phyloP scores from a whole-genome alignment of 2,888 invertebrate species.

The Carabus problematicus region DNA sequence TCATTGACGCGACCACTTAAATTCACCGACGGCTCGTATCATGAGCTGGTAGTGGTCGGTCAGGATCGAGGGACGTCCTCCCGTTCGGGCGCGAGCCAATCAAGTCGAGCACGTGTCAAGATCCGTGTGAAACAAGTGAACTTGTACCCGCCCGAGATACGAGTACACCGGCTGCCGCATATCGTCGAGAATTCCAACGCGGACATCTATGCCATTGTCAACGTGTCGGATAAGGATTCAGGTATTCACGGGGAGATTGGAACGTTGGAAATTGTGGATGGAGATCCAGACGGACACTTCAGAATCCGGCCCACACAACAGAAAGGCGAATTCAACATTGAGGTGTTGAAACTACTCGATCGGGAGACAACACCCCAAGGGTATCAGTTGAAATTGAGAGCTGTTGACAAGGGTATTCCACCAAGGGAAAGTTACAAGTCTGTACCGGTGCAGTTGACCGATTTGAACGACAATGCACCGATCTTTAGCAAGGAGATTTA shows the following conservation, averaged over 20 bases:
- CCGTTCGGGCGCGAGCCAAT: conserved; percentile 61
- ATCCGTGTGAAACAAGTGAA: conserved; percentile 85
- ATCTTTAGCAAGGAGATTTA: conserved; percentile 87
- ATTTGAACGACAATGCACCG: conserved; percentile 85
- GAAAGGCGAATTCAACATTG: conserved; percentile 78
- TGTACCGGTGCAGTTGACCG: conserved; percentile 81
- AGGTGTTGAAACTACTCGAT: conserved; percentile 78
- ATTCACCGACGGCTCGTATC: conserved; percentile 72
- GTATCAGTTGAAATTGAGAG: conserved; percentile 87
- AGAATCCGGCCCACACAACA: conserved; percentile 71
- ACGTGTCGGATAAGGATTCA: conserved; percentile 79
- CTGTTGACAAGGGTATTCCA: conserved; percentile 83
- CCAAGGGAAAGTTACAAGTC: conserved; percentile 79
- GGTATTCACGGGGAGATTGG: conserved; percentile 81
- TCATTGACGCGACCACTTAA: conserved; percentile 80
- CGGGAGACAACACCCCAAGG: conserved; percentile 80
- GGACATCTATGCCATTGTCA: conserved; percentile 89
- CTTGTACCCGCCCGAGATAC: conserved; percentile 84
- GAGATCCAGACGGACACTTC: conserved; percentile 90
- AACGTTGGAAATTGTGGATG: conserved; percentile 83
- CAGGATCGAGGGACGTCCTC: conserved; percentile 81
- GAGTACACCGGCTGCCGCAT: conserved; percentile 79
- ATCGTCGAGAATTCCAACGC: conserved; percentile 82
- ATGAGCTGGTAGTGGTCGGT: conserved; percentile 82
- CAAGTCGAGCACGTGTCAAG: conserved; percentile 79